Evolutionary conservation across 1,140 invertebrate species (phyloP).

Genomic region (Drosophila rhopaloa): DNA sequence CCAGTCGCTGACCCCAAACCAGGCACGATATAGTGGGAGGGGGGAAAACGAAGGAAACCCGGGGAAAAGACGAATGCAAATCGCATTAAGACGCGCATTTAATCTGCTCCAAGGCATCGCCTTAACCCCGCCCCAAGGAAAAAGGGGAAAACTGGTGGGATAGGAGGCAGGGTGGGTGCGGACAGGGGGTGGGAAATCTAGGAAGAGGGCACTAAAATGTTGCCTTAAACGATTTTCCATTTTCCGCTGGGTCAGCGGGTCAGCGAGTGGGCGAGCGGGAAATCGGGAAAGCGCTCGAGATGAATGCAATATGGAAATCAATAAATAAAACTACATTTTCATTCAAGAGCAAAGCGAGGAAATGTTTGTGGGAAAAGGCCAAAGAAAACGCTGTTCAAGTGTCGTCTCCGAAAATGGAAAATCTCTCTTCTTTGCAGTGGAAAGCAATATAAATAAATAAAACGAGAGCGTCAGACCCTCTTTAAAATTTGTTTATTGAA

Average conservation of each 20-base stretch:
- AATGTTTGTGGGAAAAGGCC: conserved; percentile 4
- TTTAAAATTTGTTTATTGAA: conserved; percentile 12
- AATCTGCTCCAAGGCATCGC: conserved; percentile 63
- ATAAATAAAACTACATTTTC: conserved; percentile 31
- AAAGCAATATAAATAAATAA: conserved; percentile 10
- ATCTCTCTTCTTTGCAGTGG: not conserved
- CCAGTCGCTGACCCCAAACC: conserved; percentile 34
- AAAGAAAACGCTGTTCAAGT: conserved; percentile 11
- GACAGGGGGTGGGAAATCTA: conserved; percentile 20
- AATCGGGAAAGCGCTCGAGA: conserved; percentile 21
- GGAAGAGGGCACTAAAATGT: conserved; percentile 24
- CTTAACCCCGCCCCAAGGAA: conserved; percentile 41
- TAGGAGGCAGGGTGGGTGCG: conserved; percentile 2
- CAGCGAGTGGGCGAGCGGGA: conserved; percentile 28
- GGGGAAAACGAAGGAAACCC: conserved; percentile 15
- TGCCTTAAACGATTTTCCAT: conserved; percentile 24
- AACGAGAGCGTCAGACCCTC: not conserved
- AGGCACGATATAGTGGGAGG: conserved; percentile 16
- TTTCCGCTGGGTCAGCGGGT: conserved; percentile 32
- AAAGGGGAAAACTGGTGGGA: conserved; percentile 5
- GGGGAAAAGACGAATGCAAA: conserved; percentile 58
- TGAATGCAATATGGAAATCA: conserved; percentile 36
- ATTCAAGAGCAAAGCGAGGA: conserved; percentile 13
- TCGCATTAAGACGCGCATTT: conserved; percentile 69
- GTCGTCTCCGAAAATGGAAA: conserved; percentile 10